phyloP scores from a whole-genome alignment of 1,140 invertebrate species.

The Drosophila kepulauana region DNA sequence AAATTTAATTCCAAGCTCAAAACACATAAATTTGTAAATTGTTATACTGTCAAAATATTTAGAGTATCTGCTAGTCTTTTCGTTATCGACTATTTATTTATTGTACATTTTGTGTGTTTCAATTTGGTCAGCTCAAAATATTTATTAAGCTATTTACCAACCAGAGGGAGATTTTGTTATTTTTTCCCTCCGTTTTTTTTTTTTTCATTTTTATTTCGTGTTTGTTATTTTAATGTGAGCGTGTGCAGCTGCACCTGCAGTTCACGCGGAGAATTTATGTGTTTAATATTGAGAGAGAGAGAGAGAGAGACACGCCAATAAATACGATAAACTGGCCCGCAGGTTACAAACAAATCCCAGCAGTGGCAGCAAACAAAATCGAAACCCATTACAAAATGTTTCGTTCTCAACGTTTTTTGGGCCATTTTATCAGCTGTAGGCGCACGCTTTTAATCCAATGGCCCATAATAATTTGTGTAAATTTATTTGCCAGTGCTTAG shows the following conservation, averaged over 20 bases:
- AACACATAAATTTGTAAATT: not conserved
- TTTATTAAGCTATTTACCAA: constrained; percentile 76
- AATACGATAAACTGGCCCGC: constrained; percentile 75
- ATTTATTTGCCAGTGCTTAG: constrained; percentile 81
- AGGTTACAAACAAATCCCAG: constrained; percentile 40
- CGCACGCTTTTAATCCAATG: constrained; percentile 68
- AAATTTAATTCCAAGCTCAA: not conserved
- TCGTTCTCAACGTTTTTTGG: constrained; percentile 20
- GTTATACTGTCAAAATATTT: not conserved
- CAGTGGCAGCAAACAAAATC: constrained; percentile 2
- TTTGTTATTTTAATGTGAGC: constrained; percentile 28
- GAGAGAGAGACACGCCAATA: constrained; percentile 63
- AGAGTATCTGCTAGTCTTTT: constrained; percentile 1
- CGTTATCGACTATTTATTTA: not conserved
- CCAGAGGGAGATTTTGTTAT: constrained; percentile 17
- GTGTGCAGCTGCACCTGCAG: constrained; percentile 52
- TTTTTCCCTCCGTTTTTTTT: constrained; percentile 1
- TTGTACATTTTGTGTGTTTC: constrained; percentile 32
- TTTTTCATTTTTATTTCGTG: constrained; percentile 3
- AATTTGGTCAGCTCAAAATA: constrained; percentile 62
- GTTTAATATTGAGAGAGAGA: constrained; percentile 67
- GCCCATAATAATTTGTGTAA: constrained; percentile 80
- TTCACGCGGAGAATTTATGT: constrained; percentile 66
- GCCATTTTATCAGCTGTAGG: constrained; percentile 40
- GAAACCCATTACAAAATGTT: constrained; percentile 45